These are phyloP conservation scores for Corythornis madagascariensis DNA, from an alignment of 2,113 vertebrate species.

Conservation along the genomic window DNA sequence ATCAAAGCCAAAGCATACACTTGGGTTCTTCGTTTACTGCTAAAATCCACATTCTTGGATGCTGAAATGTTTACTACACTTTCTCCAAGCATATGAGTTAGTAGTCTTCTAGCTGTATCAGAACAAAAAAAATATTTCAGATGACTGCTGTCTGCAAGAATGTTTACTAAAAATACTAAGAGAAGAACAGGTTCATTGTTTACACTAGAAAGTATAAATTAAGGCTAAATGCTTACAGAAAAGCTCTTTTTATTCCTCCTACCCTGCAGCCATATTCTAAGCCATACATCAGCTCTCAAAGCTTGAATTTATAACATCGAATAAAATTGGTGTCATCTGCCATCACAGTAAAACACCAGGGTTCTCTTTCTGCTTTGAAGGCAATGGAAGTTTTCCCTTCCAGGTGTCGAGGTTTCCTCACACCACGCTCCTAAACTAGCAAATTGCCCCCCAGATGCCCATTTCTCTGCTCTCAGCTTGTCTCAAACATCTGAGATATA, in stretches of 20 bases:
- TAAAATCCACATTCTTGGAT: conserved; percentile 18
- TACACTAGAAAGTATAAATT: not conserved
- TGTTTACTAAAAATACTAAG: not conserved
- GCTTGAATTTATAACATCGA: not conserved
- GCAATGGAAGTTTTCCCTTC: not conserved
- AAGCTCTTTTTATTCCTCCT: not conserved
- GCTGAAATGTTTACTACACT: not conserved
- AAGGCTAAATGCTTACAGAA: not conserved
- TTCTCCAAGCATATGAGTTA: not conserved
- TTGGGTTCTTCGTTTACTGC: not conserved
- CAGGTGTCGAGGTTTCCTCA: conserved; percentile 19
- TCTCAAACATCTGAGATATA: not conserved
- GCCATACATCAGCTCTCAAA: not conserved
- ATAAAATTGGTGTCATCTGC: not conserved
- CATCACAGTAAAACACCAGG: not conserved
- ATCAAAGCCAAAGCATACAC: conserved; percentile 19
- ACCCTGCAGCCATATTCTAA: not conserved
- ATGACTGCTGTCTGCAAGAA: not conserved
- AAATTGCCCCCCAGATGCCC: conserved; percentile 30
- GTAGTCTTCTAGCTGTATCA: not conserved
- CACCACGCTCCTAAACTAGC: not conserved
- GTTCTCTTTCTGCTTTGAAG: not conserved
- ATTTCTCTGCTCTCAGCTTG: not conserved
- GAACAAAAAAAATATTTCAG: not conserved
- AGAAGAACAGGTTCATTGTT: not conserved